A percentile compares a stretch with the other conserved stretches of the same genome.
Conservation (phyloP, 2,113 vertebrate species). For the Xyliphius kryptos region DNA sequence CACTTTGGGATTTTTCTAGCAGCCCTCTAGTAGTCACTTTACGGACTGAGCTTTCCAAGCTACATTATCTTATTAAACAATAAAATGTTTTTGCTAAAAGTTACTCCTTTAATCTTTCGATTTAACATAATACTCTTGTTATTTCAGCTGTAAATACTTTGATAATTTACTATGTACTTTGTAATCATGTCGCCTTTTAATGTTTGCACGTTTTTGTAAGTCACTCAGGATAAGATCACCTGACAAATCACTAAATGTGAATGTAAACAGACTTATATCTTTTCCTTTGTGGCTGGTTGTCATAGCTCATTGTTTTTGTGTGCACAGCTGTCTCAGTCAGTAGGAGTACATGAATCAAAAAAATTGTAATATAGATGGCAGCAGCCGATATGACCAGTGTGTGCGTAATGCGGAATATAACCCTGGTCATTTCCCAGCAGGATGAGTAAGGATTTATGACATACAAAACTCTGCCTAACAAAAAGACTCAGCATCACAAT, state of each 20-base stretch:
- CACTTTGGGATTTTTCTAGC: no score
- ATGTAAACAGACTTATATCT: neutral
- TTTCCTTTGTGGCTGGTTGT: slow-evolving; percentile 7
- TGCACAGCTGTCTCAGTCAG: slow-evolving; percentile 27
- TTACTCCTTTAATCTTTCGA: neutral
- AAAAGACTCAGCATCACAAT: slow-evolving; percentile 7
- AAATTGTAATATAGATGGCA: slow-evolving; percentile 19
- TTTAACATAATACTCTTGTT: neutral
- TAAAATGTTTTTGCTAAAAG: neutral
- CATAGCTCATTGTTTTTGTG: slow-evolving; percentile 18
- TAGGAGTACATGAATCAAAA: slow-evolving; percentile 3
- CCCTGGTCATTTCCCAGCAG: slow-evolving; percentile 11
- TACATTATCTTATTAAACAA: no score
- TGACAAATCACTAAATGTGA: no score
- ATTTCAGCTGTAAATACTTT: slow-evolving; percentile 1
- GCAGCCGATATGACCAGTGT: slow-evolving; percentile 2
- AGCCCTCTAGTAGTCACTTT: no score
- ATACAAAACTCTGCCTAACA: neutral
- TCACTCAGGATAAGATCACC: no score
- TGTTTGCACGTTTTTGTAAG: slow-evolving; percentile 7
- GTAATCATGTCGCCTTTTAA: neutral
- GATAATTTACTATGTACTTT: no score
- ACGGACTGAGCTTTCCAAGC: no score
- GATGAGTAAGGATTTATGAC: neutral
- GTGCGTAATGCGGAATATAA: slow-evolving; percentile 2